Evolutionary conservation across 2,797 vertebrate species (phyloP), one percentile per base, ranked within the genome.

Genomic region (Peromyscus melanophrys): DNA sequence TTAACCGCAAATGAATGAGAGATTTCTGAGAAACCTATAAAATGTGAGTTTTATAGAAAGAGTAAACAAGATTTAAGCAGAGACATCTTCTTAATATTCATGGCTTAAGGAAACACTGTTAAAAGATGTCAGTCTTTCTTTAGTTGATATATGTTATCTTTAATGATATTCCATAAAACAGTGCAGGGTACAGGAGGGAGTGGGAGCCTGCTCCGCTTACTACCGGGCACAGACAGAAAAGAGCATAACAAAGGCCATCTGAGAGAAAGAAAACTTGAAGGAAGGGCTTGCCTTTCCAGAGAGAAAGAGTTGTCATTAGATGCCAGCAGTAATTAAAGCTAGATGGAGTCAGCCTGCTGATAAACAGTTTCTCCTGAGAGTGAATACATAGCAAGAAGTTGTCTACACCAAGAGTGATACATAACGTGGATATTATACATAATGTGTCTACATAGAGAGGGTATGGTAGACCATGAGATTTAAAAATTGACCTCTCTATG

Each of bases 31-130:
- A 80, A 85, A 85, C 61, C 57, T 71, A 14, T 37, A 82, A 92
- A 69, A 63, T 75, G 67, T 40, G 69, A 55, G 9, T 13, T 84
- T 67, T 95, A 76, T 37, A 85, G 19, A 83, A 69, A 90, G 29
- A 83, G 43, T 93, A 91, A 76, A 89, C 63, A 40, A 63, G 43
- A 55, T 25, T 91, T 96, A 76, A 81, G 61, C 29, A 55, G 12
- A 75, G 75, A 76, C 78, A 92, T 65, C 12, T 27, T 57, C 12
- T 57, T 49, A 83, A n/a, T 84, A 84, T 88, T 90, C 3, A 92
- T 85, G 7, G 46, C 73, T 49, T 27, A 71, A 80, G 73, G 17
- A 73, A 31, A 84, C 12, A 63, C 29, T 83, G 67, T 65, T 76
- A 37, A 87, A 84, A n/a, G 5, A 80, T 43, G 17, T 31, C 57